These are phyloP conservation scores for Melanogrammus aeglefinus DNA, from an alignment of 2,797 vertebrate genomes.

Conservation along the genomic window DNA sequence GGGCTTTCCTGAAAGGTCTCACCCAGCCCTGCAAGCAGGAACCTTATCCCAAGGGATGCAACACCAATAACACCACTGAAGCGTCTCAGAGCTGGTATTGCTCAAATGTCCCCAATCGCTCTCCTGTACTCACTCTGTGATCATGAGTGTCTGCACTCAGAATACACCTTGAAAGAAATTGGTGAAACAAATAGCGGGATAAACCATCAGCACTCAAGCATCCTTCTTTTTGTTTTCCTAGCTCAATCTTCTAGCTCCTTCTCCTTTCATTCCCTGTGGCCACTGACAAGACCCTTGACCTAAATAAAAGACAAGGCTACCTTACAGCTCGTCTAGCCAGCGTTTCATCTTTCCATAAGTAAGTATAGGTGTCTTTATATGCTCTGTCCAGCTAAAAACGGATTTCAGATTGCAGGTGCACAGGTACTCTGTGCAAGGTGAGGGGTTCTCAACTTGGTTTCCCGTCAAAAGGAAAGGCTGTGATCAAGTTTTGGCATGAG, in stretches of 20 bases:
- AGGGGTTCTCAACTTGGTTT: background rate
- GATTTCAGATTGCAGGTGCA: background rate
- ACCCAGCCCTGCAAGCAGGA: constrained; percentile 11
- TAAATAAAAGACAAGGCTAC: background rate
- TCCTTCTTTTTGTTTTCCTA: background rate
- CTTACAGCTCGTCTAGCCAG: constrained; percentile 1
- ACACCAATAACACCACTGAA: background rate
- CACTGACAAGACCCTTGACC: background rate
- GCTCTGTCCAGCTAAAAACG: background rate
- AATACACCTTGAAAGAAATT: background rate
- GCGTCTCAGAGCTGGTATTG: background rate
- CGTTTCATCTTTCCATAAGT: background rate
- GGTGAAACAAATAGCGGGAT: background rate
- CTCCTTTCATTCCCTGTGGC: background rate
- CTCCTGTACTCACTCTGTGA: background rate
- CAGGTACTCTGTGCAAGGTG: background rate
- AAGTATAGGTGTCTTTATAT: background rate
- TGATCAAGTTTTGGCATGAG: background rate
- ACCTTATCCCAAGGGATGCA: constrained; percentile 8
- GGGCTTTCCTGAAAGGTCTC: constrained; percentile 80
- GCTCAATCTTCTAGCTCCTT: background rate
- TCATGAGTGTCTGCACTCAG: background rate
- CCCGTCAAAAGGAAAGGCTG: background rate
- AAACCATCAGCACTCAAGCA: background rate
- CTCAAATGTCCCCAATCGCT: background rate